Evolutionary conservation across 2,113 vertebrate genomes (phyloP), one percentile per base, ranked within the genome.

Genomic region (human): DNA sequence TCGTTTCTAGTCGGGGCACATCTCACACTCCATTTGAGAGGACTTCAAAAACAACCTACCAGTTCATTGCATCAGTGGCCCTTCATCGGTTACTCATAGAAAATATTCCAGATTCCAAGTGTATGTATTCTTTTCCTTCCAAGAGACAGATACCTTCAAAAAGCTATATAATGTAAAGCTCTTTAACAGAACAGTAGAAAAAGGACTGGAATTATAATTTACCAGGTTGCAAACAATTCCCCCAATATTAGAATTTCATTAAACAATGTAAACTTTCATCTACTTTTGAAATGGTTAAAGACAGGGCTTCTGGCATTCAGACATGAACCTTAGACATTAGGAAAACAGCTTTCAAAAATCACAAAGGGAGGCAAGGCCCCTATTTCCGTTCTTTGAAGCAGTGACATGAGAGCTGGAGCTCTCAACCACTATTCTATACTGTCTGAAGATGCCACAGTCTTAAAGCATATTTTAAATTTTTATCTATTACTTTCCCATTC

Each of bases 21-120:
- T 97, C 90, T 30, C 97, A 99, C 16, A 97, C 93, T 30, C 98
- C 99, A 5, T 99, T 99, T 98, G 96, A 98, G n/a, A 50, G 96
- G 92, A 96, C 96, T 50, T 92, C 96, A 87, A 98, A 95, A 32
- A 97, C 98, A 73, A 98, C 98, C 22, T 98, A 99, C 98, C 98
- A 98, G 6, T 99, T 99, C 98, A 97, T 99, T 92, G 98, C 99
- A 4, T 99, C 99, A 0, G 98, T 99, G 92, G 98, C 98, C 27
- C 98, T 99, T 81, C 81, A 90, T 43, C 98, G 98, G 50, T 96
- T 99, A 93, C 81, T 98, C 4, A 57, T 98, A 93, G 97, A 99
- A 92, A 99, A 99, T 78, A 98, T 99, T 89, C 97, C 97, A 3
- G 97, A 99, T 91, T 97, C 99, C 30, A 99, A 99, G 98, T 99